Conservation (phyloP, 2,113 vertebrate species). For the Vidua macroura region DNA sequence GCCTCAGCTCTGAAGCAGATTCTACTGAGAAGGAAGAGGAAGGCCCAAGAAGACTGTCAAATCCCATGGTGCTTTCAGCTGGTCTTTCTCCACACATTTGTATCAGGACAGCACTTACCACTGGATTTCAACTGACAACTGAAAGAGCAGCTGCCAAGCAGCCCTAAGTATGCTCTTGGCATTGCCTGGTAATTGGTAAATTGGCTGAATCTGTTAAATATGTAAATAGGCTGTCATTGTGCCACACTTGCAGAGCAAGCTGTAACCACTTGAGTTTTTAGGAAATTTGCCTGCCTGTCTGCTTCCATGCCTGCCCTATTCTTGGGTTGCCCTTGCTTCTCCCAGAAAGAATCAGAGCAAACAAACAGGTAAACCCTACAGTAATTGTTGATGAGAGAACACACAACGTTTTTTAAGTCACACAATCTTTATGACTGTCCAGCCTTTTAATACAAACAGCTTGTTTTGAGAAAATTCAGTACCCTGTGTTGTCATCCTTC, state of each 20-base stretch:
- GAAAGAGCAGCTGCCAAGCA: neutral
- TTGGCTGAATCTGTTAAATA: neutral
- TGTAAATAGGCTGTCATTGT: neutral
- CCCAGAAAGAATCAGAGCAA: neutral
- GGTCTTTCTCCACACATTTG: neutral
- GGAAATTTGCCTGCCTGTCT: neutral
- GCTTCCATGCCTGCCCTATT: rapidly evolving
- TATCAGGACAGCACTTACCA: neutral
- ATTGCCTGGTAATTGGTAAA: neutral
- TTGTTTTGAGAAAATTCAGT: neutral
- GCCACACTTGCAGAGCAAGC: neutral
- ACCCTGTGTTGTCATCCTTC: too few species aligned
- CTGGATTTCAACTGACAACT: neutral
- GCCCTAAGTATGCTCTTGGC: neutral
- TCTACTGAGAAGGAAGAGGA: neutral
- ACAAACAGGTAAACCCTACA: neutral
- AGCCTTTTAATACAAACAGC: neutral
- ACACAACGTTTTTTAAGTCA: neutral
- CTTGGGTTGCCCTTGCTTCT: neutral
- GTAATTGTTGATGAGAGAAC: neutral
- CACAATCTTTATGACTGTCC: neutral
- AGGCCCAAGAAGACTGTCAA: neutral
- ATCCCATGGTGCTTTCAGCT: neutral
- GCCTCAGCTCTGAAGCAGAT: neutral
- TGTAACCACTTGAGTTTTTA: neutral